These are phyloP conservation scores for Calosoma granatense DNA, from an alignment of 1,140 invertebrate species.

Conservation along the genomic window DNA sequence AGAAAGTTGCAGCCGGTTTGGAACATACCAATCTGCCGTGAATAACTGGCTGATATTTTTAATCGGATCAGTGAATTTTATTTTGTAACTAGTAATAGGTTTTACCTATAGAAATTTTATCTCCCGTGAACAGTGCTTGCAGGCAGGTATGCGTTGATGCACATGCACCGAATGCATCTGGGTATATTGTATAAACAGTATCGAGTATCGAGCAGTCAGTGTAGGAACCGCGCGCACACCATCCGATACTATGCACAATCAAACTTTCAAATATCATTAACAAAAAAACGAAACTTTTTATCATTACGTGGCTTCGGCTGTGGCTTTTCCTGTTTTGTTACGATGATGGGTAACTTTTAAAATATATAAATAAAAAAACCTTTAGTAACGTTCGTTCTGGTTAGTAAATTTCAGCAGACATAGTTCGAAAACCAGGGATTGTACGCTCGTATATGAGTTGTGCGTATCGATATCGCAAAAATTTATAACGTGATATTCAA, in stretches of 20 bases:
- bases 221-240: not conserved
- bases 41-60: not conserved
- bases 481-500: no score
- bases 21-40: not conserved
- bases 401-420: no score
- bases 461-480: no score
- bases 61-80: constrained; percentile 8
- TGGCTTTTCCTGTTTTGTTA: no score
- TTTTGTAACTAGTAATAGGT: constrained; percentile 3
- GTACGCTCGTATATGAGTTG: no score
- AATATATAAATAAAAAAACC: no score
- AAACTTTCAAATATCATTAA: not conserved
- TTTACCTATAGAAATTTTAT: constrained; percentile 8
- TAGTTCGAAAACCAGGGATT: no score
- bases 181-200: not conserved
- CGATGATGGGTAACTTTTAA: no score
- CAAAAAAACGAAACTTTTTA: not conserved
- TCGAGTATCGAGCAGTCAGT: not conserved
- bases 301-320: no score
- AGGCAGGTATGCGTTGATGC: not conserved
- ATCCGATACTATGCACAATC: constrained; percentile 1
- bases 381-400: no score
- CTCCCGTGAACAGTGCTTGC: not conserved
- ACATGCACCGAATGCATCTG: not conserved
- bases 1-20: no score